phyloP scores from a whole-genome alignment of 2,888 invertebrate genomes.

The Aphelenchoides bicaudatus region DNA sequence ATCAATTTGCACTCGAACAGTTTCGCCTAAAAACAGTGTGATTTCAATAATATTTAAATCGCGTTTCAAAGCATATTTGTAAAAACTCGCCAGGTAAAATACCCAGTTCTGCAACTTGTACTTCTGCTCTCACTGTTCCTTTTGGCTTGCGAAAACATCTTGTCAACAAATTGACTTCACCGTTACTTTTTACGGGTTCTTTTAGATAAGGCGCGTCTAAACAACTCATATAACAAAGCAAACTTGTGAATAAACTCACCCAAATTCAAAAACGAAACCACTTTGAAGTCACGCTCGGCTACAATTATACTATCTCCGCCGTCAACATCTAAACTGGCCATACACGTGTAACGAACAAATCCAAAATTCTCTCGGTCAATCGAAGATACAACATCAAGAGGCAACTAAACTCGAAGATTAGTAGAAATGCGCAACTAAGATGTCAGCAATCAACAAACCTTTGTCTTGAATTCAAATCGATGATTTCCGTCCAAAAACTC shows the following conservation, averaged over 20 bases:
- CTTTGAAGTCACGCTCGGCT: conserved; percentile 51
- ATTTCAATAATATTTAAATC: conserved; percentile 16
- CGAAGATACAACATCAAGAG: conserved; percentile 49
- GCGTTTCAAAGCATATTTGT: no score
- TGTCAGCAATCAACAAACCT: conserved; percentile 29
- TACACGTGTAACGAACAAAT: conserved; percentile 50
- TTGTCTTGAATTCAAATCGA: conserved; percentile 43
- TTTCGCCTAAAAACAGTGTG: conserved; percentile 33
- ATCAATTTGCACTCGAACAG: conserved; percentile 29
- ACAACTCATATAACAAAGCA: no score
- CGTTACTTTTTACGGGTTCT: conserved; percentile 36
- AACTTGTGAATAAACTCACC: no score
- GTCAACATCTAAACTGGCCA: conserved; percentile 55
- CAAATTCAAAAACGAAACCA: conserved; percentile 48
- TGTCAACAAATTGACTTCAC: conserved; percentile 43
- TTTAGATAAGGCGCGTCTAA: conserved; percentile 57
- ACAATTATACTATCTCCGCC: conserved; percentile 56
- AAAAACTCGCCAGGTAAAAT: conserved; percentile 41
- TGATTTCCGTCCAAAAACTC: conserved; percentile 51
- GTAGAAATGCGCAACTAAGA: background rate
- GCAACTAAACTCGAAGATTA: conserved; percentile 29
- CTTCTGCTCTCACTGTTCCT: conserved; percentile 27
- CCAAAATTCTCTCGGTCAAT: conserved; percentile 48
- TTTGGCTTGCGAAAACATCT: conserved; percentile 29
- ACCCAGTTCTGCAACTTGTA: conserved; percentile 42